These are phyloP conservation scores for Apaloderma vittatum DNA, from an alignment of 2,113 vertebrate species.

Conservation along the genomic window DNA sequence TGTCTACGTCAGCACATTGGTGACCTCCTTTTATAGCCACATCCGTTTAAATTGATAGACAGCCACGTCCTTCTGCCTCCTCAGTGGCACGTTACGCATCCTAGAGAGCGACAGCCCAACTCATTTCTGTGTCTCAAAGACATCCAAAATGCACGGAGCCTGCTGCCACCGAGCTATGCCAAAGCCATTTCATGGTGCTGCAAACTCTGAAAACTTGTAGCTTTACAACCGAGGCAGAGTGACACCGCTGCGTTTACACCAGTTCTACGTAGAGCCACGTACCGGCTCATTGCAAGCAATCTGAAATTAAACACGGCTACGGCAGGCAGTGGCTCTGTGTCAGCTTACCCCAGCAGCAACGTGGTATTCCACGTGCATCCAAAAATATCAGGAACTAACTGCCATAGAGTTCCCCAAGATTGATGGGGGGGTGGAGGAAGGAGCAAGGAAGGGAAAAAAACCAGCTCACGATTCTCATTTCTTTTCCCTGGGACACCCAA, in stretches of 20 bases:
- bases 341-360: neutral
- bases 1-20: too few relatives aligned
- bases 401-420: neutral
- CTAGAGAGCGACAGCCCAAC: too few relatives aligned
- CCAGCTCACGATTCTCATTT: neutral
- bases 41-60: neutral
- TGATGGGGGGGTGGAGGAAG: neutral
- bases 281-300: neutral
- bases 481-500: neutral
- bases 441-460: neutral
- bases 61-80: neutral
- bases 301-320: neutral
- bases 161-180: neutral
- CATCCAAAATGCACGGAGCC: neutral
- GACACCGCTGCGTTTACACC: neutral
- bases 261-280: neutral
- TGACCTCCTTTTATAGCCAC: neutral
- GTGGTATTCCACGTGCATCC: neutral
- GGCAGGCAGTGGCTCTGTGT: neutral
- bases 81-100: accelerated
- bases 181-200: neutral
- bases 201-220: neutral
- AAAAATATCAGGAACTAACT: neutral
- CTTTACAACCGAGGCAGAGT: neutral
- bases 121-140: too few relatives aligned